These are phyloP conservation scores for Drosophila virilis DNA, from an alignment of 1,140 invertebrate genomes.

Conservation along the genomic window DNA sequence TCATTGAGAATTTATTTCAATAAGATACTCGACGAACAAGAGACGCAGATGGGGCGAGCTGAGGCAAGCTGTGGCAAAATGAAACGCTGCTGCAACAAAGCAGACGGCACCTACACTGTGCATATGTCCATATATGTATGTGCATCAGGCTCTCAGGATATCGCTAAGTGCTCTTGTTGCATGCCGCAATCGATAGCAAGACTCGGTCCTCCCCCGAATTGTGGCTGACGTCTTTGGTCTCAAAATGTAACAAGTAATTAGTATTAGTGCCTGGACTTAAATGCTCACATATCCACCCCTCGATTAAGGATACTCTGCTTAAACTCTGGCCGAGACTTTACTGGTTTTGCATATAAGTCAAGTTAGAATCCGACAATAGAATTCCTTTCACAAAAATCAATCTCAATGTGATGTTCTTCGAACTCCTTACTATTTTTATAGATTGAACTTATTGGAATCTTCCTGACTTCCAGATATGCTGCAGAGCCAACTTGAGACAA, in stretches of 20 bases:
- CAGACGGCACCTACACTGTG: constrained; percentile 62
- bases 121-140: constrained; percentile 28
- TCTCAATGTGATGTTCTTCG: no score
- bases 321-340: no score
- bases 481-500: no score
- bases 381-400: no score
- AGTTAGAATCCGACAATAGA: no score
- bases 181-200: constrained; percentile 56
- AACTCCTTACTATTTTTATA: no score
- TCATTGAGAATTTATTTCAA: constrained; percentile 82
- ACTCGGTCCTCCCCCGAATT: not conserved
- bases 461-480: no score
- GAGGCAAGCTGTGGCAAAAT: constrained; percentile 26
- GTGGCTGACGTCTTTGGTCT: constrained; percentile 13
- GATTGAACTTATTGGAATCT: no score
- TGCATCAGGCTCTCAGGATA: constrained; percentile 67
- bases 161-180: constrained; percentile 78
- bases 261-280: constrained; percentile 65
- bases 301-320: no score
- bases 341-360: no score
- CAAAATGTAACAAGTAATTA: constrained; percentile 67
- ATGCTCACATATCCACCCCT: no score
- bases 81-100: constrained; percentile 22
- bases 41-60: constrained; percentile 22
- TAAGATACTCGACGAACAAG: constrained; percentile 54